These are phyloP conservation scores for Mesorhabditis spiculigera DNA, from an alignment of 2,888 invertebrate species.

Conservation along the genomic window DNA sequence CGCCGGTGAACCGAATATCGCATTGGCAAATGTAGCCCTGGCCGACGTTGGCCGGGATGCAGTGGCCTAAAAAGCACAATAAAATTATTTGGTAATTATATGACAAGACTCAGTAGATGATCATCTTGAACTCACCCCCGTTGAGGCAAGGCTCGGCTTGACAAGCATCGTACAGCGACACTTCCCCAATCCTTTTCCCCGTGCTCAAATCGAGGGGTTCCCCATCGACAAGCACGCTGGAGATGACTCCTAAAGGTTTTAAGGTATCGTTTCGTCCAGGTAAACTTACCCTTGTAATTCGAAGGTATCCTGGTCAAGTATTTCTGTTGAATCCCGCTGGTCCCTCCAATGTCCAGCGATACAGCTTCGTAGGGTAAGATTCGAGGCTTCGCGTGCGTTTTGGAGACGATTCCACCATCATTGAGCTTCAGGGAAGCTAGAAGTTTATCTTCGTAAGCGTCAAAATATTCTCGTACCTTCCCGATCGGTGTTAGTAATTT, in stretches of 20 bases:
- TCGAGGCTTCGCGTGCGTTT: background rate
- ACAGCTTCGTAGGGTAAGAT: background rate
- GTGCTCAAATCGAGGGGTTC: slow-evolving; percentile 1
- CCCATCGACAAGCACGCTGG: slow-evolving; percentile 5
- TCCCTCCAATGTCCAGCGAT: slow-evolving; percentile 3
- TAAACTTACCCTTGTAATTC: background rate
- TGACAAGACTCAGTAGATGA: too few relatives aligned
- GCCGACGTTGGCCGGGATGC: slow-evolving; percentile 6
- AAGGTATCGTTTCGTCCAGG: background rate
- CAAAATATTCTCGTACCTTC: background rate
- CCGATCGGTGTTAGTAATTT: background rate
- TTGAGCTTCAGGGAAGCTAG: background rate
- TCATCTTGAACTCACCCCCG: background rate
- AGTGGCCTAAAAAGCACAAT: background rate
- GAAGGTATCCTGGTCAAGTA: background rate
- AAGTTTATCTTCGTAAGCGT: background rate
- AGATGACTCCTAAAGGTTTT: background rate
- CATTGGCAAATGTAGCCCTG: slow-evolving; percentile 46
- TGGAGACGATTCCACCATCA: background rate
- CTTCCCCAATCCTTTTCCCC: slow-evolving; percentile 5
- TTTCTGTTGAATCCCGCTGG: background rate
- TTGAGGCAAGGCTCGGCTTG: background rate
- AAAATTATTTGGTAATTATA: too few relatives aligned
- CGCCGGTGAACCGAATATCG: slow-evolving; percentile 30
- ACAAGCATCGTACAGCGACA: background rate